Base-by-base conservation (phyloP, 2,888 invertebrate species). In the Heteromyza rotundicornis region DNA sequence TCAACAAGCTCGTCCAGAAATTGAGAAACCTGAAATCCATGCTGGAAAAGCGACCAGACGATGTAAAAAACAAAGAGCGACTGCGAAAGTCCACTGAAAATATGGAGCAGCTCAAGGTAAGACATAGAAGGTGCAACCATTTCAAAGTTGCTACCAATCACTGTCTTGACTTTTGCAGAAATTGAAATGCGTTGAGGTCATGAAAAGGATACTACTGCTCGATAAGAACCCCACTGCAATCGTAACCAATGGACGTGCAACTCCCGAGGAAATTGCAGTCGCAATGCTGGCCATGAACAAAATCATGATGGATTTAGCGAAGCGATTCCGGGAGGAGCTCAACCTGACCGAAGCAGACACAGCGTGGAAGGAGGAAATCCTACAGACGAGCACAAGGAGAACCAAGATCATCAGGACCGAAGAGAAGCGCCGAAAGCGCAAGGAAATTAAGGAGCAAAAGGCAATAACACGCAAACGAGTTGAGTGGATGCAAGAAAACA, bases 1-100 rank as follows among this genome's bases (percentile, higher is more conserved):
- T 82, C 40, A 76, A 79, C 27, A 80, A 80, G 65, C 60, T 81
- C 16, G 76, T 82, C 1, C 79, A 80, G 3, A 82, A 81, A 65
- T 69, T 81, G 40, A 70, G 79, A n/a, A 81, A 78, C 64, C 24
- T 80, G 0, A 80, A 81, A 62, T 22, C 62, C 17, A 59, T 72
- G 2, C 56, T 72, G 23, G 74, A 70, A 7, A 81, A 80, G 50
- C 64, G 75, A 1, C 75, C 80, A 0, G 74, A 77, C 0, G 66
- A 75, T 67, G 68, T 57, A 2, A 79, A 76, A 57, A 68, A 68
- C 36, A 74, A 74, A 24, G 69, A 71, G 3, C 78, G 77, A 0
- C 58, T 77, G 2, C 69, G 76, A 0, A 79, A 73, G 60, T 69
- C 68, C 19, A 68, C 66, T 0, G 71, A 76, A 47, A 74, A 70